phyloP scores from a whole-genome alignment of 2,113 vertebrate genomes.

The Formicarius rufipectus region DNA sequence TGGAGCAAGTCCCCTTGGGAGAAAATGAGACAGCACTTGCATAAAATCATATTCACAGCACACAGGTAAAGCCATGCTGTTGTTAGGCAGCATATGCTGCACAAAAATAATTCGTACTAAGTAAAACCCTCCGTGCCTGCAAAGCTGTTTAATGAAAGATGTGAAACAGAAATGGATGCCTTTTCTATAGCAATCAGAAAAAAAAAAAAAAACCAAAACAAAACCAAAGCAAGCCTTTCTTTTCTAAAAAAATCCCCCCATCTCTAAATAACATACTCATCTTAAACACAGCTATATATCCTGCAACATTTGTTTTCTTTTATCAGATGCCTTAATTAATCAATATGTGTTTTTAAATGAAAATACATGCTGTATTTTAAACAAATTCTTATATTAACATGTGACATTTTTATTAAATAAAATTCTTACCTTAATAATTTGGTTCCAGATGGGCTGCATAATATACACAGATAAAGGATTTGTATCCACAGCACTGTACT shows the following conservation, averaged over 20 bases:
- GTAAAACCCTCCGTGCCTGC: background rate
- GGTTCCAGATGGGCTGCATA: slow-evolving; percentile 74
- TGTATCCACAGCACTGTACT: slow-evolving; percentile 77
- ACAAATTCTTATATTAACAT: background rate
- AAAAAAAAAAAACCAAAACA: too few relatives aligned
- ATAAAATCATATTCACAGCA: slow-evolving; percentile 23
- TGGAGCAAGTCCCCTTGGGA: background rate
- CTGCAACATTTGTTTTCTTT: background rate
- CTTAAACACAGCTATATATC: background rate
- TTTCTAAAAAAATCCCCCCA: background rate
- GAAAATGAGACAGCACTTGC: slow-evolving; percentile 38
- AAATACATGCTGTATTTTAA: background rate
- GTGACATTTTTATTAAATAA: background rate
- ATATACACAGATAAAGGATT: slow-evolving; percentile 72
- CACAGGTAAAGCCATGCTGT: slow-evolving; percentile 1
- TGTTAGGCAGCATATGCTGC: slow-evolving; percentile 12
- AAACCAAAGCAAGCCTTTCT: background rate
- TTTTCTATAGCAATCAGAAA: background rate
- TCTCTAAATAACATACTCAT: background rate
- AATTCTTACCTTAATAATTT: slow-evolving; percentile 70
- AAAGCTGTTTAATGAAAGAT: slow-evolving; percentile 30
- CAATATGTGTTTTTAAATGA: background rate
- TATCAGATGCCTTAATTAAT: background rate
- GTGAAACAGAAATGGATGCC: background rate
- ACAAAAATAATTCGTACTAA: background rate